phyloP scores from a whole-genome alignment of 1,140 invertebrate species.

The Galendromus occidentalis region DNA sequence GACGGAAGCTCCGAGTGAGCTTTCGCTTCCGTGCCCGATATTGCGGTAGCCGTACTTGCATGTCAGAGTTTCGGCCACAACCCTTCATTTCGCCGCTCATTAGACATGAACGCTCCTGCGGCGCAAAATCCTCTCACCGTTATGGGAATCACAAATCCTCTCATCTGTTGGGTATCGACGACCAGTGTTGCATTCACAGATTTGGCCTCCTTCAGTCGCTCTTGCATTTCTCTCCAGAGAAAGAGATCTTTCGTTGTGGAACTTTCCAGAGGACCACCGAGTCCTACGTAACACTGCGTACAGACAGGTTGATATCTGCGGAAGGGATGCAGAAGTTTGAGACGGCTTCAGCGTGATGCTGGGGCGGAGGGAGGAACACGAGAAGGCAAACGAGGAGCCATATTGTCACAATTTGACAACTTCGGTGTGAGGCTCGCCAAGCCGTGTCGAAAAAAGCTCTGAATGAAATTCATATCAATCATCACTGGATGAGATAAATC shows the following conservation, averaged over 20 bases:
- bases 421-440: too few relatives aligned
- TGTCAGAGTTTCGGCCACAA: too few relatives aligned
- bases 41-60: too few relatives aligned
- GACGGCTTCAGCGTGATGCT: neutral
- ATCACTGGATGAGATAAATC: neutral
- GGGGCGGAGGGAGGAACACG: neutral
- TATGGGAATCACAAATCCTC: neutral
- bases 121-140: neutral
- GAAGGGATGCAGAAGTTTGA: neutral
- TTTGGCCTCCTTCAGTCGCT: neutral
- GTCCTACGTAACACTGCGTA: neutral
- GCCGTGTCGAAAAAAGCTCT: too few relatives aligned
- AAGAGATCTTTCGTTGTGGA: neutral
- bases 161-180: neutral
- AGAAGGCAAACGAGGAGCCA: neutral
- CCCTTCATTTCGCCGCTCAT: too few relatives aligned
- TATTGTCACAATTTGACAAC: too few relatives aligned
- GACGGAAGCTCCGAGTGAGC: too few relatives aligned
- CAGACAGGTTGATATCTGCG: neutral
- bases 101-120: too few relatives aligned
- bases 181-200: neutral
- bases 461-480: too few relatives aligned
- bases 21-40: too few relatives aligned
- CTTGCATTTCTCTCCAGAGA: conserved; percentile 6
- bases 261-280: neutral